Percentiles rank a stretch among this genome's conserved stretches.
Evolutionary conservation across 2,797 vertebrate genomes (phyloP).

Genomic region (Myioborus miniatus): DNA sequence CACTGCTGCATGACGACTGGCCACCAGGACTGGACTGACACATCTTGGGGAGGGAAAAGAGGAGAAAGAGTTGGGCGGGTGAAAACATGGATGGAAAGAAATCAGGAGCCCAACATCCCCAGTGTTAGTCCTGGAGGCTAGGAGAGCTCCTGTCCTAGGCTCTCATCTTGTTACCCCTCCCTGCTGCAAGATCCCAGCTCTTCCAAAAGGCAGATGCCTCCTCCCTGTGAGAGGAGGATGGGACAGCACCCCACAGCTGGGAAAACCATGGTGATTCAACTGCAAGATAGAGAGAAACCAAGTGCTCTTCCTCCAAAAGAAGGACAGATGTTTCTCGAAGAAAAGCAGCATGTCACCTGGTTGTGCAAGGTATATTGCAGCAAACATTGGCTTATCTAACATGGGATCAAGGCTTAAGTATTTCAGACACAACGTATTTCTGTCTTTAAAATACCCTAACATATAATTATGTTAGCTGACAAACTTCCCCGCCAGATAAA

Average conservation of each 20-base stretch:
- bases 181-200: not conserved
- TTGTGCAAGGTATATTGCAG: conserved; percentile 26
- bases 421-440: conserved; percentile 37
- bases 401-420: conserved; percentile 34
- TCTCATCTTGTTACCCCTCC: not conserved
- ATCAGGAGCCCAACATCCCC: not conserved
- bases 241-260: not conserved
- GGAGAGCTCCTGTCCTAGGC: not conserved
- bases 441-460: conserved; percentile 48
- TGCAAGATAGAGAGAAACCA: not conserved
- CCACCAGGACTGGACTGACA: conserved; percentile 98
- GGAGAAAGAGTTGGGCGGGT: not conserved
- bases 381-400: conserved; percentile 48
- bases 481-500: conserved; percentile 60
- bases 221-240: not conserved
- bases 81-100: not conserved
- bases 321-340: not conserved
- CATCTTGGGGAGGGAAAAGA: conserved; percentile 76
- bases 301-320: not conserved
- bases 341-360: not conserved
- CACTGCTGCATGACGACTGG: conserved; percentile 97
- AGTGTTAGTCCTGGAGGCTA: not conserved
- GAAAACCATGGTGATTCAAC: not conserved
- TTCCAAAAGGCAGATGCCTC: not conserved
- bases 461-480: conserved; percentile 53